Evolutionary conservation across 2,797 vertebrate genomes (phyloP).

Genomic region (Brachyalestes nurse): DNA sequence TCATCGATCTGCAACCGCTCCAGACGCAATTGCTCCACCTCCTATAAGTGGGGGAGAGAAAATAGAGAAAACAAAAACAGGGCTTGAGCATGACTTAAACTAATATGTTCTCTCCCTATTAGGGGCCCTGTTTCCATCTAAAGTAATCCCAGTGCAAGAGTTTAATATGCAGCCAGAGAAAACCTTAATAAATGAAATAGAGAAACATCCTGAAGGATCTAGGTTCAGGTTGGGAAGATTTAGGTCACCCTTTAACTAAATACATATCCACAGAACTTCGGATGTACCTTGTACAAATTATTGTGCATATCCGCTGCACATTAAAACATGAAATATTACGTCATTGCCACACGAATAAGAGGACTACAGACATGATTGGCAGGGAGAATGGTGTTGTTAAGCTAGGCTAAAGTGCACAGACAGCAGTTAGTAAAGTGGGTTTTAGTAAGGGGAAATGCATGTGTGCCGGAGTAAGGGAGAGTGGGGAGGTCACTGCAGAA

Average conservation of each 20-base stretch:
- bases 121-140: no score
- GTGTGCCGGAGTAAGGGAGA: conserved; percentile 2
- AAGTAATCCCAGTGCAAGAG: no score
- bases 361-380: neutral
- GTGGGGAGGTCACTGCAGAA: conserved; percentile 55
- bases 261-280: no score
- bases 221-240: no score
- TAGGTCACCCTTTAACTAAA: no score
- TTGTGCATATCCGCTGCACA: no score
- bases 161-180: neutral
- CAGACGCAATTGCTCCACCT: conserved; percentile 89
- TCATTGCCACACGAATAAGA: neutral
- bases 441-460: conserved; percentile 27
- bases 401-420: conserved; percentile 52
- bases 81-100: neutral
- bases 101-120: no score
- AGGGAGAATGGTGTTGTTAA: neutral
- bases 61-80: neutral
- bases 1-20: conserved; percentile 92
- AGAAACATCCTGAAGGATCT: neutral
- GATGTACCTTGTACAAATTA: no score
- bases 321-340: no score
- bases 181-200: neutral
- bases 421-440: conserved; percentile 58
- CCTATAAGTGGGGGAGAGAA: conserved; percentile 69